Evolutionary conservation across 92 coral and sea anemone species (phyloP), one percentile per base, ranked within the genome.

Genomic region (Bergia sp.): DNA sequence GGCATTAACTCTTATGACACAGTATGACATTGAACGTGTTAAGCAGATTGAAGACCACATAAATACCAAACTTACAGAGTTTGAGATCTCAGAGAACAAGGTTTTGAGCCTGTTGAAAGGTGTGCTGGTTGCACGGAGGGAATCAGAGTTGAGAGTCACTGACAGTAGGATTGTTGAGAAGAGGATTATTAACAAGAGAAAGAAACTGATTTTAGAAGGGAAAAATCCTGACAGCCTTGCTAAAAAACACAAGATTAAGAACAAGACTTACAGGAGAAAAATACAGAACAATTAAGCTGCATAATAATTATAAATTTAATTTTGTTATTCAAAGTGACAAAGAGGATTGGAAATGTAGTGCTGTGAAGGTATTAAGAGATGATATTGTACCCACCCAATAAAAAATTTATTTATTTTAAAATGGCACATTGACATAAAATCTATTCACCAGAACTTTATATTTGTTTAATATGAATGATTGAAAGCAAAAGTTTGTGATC

Each of bases 81-180:
- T 93, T 74, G 94, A 93, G 21, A 89, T 93, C 3, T 71, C 88
- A n/a, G 99, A 97, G 71, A 97, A 94, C 41, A 95, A 97, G n/a
- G 97, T 94, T 67, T 91, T 97, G 80, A 65, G 92, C 4, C 89
- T 95, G 65, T 73, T 97, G 87, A 95, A 94, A 69, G 98, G 95
- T 11, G 99, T 97, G 18, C 71, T 95, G 88, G 99, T 97, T 89
- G 98, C 99, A 1, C 86, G 96, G 78, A 81, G 98, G 42, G 99
- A 96, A 73, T 93, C 98, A 0, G 97, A 97, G 44, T 64, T 97
- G 67, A 91, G 85, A 40, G 97, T 95, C 1, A 91, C 90, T 58
- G 96, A 96, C 23, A 97, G 99, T 81, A 94, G 91, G 29, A 88
- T 94, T 64, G 86, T 88, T 67, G 98, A 97, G 39, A 97, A 93